These are phyloP conservation scores for Allolobophora icterica DNA, from an alignment of 2,888 invertebrate genomes.

Conservation along the genomic window DNA sequence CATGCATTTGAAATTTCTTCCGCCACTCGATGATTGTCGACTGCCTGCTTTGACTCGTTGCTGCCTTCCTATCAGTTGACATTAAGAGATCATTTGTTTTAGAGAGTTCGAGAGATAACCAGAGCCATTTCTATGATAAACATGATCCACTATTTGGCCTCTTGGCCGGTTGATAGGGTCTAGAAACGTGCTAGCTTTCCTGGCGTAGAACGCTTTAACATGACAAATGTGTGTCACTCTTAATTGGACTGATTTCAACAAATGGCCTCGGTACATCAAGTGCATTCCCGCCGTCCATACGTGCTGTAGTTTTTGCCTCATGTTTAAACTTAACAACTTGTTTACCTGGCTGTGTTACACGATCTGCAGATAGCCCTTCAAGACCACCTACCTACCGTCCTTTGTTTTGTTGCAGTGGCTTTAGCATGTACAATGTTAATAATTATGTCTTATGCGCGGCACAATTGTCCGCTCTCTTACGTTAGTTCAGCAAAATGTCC, in stretches of 20 bases:
- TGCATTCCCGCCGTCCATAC: not conserved
- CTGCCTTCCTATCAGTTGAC: not conserved
- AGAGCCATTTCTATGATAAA: not conserved
- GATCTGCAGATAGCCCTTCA: not conserved
- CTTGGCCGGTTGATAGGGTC: not conserved
- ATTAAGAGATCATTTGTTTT: not conserved
- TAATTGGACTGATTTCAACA: not conserved
- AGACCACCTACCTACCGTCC: not conserved
- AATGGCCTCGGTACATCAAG: not conserved
- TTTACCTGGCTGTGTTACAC: not conserved
- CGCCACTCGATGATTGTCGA: not conserved
- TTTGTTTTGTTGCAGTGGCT: too few relatives aligned
- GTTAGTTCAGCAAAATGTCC: too few relatives aligned
- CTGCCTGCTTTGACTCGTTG: not conserved
- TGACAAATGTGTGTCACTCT: not conserved
- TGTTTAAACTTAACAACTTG: not conserved
- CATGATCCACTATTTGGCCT: slow-evolving; percentile 6
- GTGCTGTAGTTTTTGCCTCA: not conserved
- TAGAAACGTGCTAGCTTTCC: not conserved
- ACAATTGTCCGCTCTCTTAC: too few relatives aligned
- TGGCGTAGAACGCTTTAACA: not conserved
- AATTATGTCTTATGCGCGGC: too few relatives aligned
- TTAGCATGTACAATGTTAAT: too few relatives aligned
- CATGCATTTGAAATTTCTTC: not conserved
- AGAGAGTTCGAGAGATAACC: not conserved